These are phyloP conservation scores for Buphagus erythrorhynchus DNA, from an alignment of 2,797 vertebrate species.

Conservation along the genomic window DNA sequence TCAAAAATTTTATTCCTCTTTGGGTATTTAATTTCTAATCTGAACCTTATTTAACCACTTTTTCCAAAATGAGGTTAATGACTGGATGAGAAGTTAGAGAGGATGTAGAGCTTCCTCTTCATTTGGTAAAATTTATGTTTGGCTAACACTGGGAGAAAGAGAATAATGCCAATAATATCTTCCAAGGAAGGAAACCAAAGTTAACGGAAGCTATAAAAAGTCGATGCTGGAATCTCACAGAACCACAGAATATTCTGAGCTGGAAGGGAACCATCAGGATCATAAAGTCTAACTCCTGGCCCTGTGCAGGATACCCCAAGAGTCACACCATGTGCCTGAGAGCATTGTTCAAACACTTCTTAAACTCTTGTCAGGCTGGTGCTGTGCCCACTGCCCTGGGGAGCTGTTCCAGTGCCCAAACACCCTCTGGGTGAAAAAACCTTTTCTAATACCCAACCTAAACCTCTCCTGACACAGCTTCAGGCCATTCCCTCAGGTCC, in stretches of 20 bases:
- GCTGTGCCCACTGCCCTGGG: too few relatives aligned
- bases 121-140: background rate
- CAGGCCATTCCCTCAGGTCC: background rate
- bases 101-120: background rate
- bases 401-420: background rate
- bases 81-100: background rate
- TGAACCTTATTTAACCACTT: background rate
- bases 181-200: background rate
- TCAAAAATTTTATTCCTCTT: background rate
- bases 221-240: background rate
- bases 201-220: background rate
- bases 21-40: background rate
- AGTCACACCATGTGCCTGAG: too few relatives aligned
- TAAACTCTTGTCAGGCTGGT: background rate
- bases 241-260: background rate
- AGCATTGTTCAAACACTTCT: background rate
- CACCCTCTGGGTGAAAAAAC: fast-evolving
- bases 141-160: background rate
- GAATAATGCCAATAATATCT: background rate
- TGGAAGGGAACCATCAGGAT: background rate
- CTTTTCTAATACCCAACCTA: background rate
- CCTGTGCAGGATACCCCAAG: background rate
- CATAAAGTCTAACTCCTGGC: background rate
- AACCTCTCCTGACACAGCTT: background rate
- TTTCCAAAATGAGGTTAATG: background rate